Evolutionary conservation across 2,888 invertebrate genomes (phyloP).

Genomic region (Thereva unica): DNA sequence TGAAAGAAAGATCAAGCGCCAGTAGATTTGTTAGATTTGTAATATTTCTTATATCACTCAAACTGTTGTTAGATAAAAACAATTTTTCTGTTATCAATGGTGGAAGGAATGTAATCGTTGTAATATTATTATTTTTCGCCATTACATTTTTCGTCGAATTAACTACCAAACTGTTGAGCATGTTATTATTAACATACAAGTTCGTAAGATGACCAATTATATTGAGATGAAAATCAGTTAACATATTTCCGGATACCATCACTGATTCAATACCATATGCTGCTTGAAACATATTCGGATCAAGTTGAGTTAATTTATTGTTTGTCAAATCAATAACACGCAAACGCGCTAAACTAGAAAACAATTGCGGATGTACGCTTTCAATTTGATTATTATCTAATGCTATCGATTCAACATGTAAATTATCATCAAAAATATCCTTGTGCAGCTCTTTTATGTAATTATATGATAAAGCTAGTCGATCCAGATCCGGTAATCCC

Average conservation of each 20-base stretch:
- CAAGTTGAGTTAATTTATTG: slow-evolving; percentile 49
- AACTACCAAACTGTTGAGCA: slow-evolving; percentile 49
- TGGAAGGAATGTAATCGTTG: slow-evolving; percentile 47
- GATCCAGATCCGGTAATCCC: slow-evolving; percentile 51
- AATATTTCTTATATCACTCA: slow-evolving; percentile 50
- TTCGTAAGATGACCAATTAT: slow-evolving; percentile 50
- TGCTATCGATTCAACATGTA: slow-evolving; percentile 50
- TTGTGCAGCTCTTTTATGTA: slow-evolving; percentile 48
- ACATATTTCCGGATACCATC: slow-evolving; percentile 48
- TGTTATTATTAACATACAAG: slow-evolving; percentile 52
- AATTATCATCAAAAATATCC: slow-evolving; percentile 53
- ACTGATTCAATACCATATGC: slow-evolving; percentile 51
- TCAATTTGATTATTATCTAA: slow-evolving; percentile 52
- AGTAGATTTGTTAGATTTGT: slow-evolving; percentile 45
- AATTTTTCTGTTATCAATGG: slow-evolving; percentile 50
- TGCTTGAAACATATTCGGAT: slow-evolving; percentile 52
- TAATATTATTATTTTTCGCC: slow-evolving; percentile 54
- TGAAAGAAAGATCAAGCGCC: slow-evolving; percentile 52
- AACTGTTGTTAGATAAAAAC: slow-evolving; percentile 49
- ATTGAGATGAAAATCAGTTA: slow-evolving; percentile 48
- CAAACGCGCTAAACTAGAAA: slow-evolving; percentile 51
- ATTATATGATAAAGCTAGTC: slow-evolving; percentile 52
- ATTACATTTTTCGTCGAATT: slow-evolving; percentile 52
- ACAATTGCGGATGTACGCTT: slow-evolving; percentile 51
- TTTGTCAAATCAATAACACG: slow-evolving; percentile 53